These are phyloP conservation scores for Indicator maculatus DNA, from an alignment of 2,113 vertebrate genomes.

Conservation along the genomic window DNA sequence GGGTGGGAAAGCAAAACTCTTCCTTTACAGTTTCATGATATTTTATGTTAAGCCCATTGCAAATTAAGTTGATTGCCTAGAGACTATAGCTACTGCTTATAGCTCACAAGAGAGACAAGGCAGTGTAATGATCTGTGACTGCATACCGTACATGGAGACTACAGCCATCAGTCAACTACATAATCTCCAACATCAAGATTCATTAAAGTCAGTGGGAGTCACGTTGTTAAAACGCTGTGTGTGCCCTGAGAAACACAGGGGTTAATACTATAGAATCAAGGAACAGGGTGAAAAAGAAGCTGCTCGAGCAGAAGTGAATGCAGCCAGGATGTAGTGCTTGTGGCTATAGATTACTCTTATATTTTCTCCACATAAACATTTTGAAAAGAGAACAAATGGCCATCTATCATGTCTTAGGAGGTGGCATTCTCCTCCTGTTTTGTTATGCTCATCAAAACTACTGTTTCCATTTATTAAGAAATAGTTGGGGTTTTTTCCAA, in stretches of 20 bases:
- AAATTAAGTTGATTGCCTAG: slow-evolving; percentile 62
- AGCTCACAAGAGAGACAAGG: slow-evolving; percentile 17
- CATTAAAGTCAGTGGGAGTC: slow-evolving; percentile 47
- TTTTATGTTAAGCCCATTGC: slow-evolving; percentile 39
- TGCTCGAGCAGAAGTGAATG: neutral
- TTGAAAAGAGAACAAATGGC: slow-evolving; percentile 47
- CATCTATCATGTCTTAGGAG: slow-evolving; percentile 29
- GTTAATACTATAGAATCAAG: slow-evolving; percentile 46
- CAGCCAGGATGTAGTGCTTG: neutral
- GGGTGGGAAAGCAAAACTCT: neutral
- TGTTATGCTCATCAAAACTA: slow-evolving; percentile 30
- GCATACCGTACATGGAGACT: neutral
- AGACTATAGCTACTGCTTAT: slow-evolving; percentile 36
- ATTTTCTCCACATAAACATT: slow-evolving; percentile 26
- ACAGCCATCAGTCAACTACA: slow-evolving; percentile 51
- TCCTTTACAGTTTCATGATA: slow-evolving; percentile 14
- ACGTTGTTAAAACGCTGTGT: neutral
- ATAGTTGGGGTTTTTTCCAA: neutral
- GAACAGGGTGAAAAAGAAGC: neutral
- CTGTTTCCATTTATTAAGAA: slow-evolving; percentile 42
- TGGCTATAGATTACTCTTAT: slow-evolving; percentile 37
- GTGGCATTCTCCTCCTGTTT: neutral
- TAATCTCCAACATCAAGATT: slow-evolving; percentile 51
- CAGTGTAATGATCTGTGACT: slow-evolving; percentile 67
- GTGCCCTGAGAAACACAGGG: neutral